A percentile compares a stretch with the other conserved stretches of the same genome.
Evolutionary conservation across 2,888 invertebrate species (phyloP).

Genomic region (Athetis lepigone): DNA sequence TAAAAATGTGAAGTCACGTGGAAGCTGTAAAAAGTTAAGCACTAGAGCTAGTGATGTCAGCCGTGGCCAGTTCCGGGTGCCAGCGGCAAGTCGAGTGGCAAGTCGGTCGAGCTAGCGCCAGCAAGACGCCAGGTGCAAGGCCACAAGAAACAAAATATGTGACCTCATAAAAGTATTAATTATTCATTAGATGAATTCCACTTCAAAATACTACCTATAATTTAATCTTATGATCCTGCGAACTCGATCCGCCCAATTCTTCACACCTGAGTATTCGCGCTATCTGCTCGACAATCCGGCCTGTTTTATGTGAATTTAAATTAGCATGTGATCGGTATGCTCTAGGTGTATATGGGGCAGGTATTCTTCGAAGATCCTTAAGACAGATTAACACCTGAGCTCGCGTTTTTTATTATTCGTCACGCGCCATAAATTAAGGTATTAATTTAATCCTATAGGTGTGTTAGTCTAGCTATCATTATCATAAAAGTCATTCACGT

Average conservation of each 20-base stretch:
- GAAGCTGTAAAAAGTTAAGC: constrained; percentile 37
- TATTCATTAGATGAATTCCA: constrained; percentile 72
- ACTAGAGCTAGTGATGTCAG: constrained; percentile 33
- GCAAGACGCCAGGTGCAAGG: constrained; percentile 74
- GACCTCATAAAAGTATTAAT: constrained; percentile 74
- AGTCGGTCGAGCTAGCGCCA: constrained; percentile 74
- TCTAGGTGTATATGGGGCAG: constrained; percentile 45
- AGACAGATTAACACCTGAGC: constrained; percentile 61
- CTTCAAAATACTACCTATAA: constrained; percentile 41
- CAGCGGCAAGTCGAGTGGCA: constrained; percentile 61
- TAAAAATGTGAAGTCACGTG: constrained; percentile 32
- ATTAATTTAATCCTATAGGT: constrained; percentile 33
- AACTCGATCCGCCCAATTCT: constrained; percentile 61
- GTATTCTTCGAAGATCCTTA: constrained; percentile 52
- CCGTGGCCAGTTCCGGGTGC: constrained; percentile 69
- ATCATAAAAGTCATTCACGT: no score
- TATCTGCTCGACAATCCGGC: constrained; percentile 42
- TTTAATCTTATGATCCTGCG: constrained; percentile 54
- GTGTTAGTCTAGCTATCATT: background rate
- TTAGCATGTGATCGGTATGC: constrained; percentile 46
- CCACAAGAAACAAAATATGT: constrained; percentile 70
- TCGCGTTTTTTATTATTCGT: constrained; percentile 43
- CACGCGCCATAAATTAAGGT: constrained; percentile 40
- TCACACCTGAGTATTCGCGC: constrained; percentile 73
- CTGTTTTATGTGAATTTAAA: constrained; percentile 58